These are phyloP conservation scores for Cheirogaleus medius DNA, from an alignment of 2,113 vertebrate species.

Conservation along the genomic window DNA sequence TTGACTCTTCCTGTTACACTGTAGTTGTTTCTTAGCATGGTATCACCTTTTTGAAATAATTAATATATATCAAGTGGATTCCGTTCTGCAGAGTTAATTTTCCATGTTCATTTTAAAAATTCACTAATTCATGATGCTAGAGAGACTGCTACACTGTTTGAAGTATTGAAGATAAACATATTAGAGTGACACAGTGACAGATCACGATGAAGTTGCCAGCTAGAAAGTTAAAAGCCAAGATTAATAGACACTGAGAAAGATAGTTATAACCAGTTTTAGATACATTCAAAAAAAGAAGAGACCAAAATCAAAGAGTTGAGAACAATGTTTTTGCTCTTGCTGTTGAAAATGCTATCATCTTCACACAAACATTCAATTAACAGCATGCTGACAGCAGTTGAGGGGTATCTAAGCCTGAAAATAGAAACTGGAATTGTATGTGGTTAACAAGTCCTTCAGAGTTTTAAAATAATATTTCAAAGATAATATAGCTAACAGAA, in stretches of 20 bases:
- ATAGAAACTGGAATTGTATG: constrained; percentile 61
- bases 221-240: constrained; percentile 45
- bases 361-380: constrained; percentile 76
- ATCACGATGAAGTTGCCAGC: background rate
- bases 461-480: constrained; percentile 60
- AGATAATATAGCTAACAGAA: constrained; percentile 52
- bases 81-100: constrained; percentile 14
- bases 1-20: background rate
- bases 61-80: background rate
- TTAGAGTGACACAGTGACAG: constrained; percentile 42
- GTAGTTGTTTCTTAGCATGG: background rate
- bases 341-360: constrained; percentile 63
- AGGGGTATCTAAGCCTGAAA: constrained; percentile 58
- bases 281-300: background rate
- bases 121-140: background rate
- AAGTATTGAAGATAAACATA: constrained; percentile 54
- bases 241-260: constrained; percentile 38
- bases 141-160: background rate
- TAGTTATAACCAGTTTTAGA: constrained; percentile 27
- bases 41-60: background rate
- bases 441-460: constrained; percentile 47
- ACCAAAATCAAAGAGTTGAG: constrained; percentile 48
- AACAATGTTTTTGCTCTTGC: constrained; percentile 62
- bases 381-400: constrained; percentile 54
- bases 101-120: background rate